Conservation (phyloP, 30 jellyfish, hydroid and myxozoan genomes). For the Rhopilema esculentum region DNA sequence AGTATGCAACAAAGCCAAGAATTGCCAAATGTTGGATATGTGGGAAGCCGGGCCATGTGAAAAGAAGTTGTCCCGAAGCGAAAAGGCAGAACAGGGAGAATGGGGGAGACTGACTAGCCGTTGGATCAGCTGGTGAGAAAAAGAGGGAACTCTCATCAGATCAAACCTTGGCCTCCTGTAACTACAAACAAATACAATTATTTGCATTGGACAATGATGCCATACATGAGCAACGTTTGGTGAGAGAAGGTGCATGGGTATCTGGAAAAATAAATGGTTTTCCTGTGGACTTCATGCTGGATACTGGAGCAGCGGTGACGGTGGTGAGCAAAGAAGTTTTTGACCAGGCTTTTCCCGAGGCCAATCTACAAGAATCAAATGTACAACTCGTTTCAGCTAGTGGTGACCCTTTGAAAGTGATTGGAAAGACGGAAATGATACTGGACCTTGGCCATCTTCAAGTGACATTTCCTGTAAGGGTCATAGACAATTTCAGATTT, state of each 20-base stretch:
- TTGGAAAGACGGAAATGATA: conserved; percentile 14
- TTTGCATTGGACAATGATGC: neutral
- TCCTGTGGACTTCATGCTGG: conserved; percentile 27
- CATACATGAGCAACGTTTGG: conserved; percentile 13
- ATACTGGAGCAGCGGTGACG: conserved; percentile 25
- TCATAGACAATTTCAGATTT: conserved; percentile 17
- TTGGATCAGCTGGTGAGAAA: conserved; percentile 8
- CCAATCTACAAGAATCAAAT: conserved; percentile 4
- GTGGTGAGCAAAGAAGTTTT: conserved; percentile 23
- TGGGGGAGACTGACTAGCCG: conserved; percentile 19
- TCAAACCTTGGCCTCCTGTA: conserved; percentile 6
- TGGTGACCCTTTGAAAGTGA: conserved; percentile 20
- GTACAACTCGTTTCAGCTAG: conserved; percentile 21
- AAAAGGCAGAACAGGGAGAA: neutral
- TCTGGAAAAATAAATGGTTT: conserved; percentile 14
- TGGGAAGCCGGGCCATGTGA: neutral
- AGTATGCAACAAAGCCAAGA: neutral
- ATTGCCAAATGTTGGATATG: neutral
- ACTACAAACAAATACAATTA: neutral
- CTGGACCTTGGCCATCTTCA: conserved; percentile 22
- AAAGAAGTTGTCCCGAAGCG: neutral
- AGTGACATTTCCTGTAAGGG: conserved; percentile 15
- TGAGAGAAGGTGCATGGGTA: conserved; percentile 20
- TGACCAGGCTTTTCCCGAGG: conserved; percentile 17
- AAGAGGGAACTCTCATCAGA: neutral